Conservation (phyloP, 2,888 invertebrate genomes). For the Rutpela maculata region DNA sequence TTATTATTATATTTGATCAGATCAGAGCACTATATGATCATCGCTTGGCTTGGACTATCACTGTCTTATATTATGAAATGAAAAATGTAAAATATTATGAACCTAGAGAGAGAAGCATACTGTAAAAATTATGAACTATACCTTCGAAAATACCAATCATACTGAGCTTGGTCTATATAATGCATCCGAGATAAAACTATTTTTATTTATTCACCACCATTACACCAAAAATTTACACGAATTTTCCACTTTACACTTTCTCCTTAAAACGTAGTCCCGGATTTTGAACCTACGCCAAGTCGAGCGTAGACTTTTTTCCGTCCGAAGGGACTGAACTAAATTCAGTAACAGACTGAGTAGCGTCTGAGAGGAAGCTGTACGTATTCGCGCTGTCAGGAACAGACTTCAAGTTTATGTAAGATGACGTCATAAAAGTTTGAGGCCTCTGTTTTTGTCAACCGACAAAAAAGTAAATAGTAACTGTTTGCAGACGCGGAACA, state of each 20-base stretch:
- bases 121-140: neutral
- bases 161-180: neutral
- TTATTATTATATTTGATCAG: too few relatives aligned
- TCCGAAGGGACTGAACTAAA: slow-evolving; percentile 32
- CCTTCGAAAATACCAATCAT: slow-evolving; percentile 26
- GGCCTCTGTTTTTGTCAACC: slow-evolving; percentile 22
- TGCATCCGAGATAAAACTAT: slow-evolving; percentile 2
- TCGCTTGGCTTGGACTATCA: too few relatives aligned
- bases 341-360: slow-evolving; percentile 33
- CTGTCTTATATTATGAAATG: too few relatives aligned
- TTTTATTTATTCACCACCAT: neutral
- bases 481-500: slow-evolving; percentile 18
- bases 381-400: slow-evolving; percentile 39
- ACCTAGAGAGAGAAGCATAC: neutral
- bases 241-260: slow-evolving; percentile 21
- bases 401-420: slow-evolving; percentile 39
- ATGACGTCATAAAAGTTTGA: slow-evolving; percentile 40
- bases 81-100: neutral
- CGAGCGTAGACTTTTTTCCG: slow-evolving; percentile 20
- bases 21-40: too few relatives aligned
- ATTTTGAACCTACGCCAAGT: slow-evolving; percentile 41
- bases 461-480: slow-evolving; percentile 6
- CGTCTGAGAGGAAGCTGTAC: slow-evolving; percentile 19
- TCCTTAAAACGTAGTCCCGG: slow-evolving; percentile 11
- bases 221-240: slow-evolving; percentile 2